These are phyloP conservation scores for Parasteatoda lunata DNA, from an alignment of 2,888 invertebrate species.

Conservation along the genomic window DNA sequence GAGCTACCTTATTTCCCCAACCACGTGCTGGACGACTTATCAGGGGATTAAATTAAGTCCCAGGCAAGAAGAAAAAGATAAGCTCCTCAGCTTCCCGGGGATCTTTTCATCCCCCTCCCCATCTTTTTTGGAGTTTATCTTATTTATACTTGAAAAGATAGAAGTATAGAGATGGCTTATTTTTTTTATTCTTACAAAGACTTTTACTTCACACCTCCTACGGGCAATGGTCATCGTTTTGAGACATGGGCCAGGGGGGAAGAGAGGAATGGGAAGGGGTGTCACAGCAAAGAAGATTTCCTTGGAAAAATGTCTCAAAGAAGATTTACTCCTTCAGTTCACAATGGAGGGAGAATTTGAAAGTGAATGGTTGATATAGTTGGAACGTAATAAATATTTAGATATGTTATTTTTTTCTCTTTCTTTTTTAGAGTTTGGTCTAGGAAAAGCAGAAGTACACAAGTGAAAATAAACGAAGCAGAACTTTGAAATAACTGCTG, in stretches of 20 bases:
- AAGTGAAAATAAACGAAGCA: too few species aligned
- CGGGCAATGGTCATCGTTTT: not conserved
- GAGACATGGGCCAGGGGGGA: not conserved
- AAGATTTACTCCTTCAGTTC: not conserved
- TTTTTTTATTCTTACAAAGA: not conserved
- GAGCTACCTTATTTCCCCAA: slow-evolving; percentile 9
- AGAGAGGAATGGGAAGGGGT: not conserved
- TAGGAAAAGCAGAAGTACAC: too few species aligned
- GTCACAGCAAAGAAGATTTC: not conserved
- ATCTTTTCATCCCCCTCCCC: not conserved
- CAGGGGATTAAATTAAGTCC: slow-evolving; percentile 20
- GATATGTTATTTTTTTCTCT: too few species aligned
- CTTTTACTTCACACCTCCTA: slow-evolving; percentile 1
- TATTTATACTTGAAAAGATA: not conserved
- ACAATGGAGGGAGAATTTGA: not conserved
- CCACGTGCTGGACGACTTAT: slow-evolving; percentile 42
- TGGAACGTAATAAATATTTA: too few species aligned
- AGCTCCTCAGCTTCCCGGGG: not conserved
- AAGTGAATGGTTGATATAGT: too few species aligned
- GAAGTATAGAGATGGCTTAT: not conserved
- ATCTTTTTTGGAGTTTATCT: not conserved
- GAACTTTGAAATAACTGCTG: too few species aligned
- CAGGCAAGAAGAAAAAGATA: not conserved
- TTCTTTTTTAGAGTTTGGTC: too few species aligned
- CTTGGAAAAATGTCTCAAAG: not conserved